A percentile compares a stretch with the other conserved stretches of the same genome.
Evolutionary conservation across 2,888 invertebrate genomes (phyloP).

Genomic region (Temnothorax unifasciatus): DNA sequence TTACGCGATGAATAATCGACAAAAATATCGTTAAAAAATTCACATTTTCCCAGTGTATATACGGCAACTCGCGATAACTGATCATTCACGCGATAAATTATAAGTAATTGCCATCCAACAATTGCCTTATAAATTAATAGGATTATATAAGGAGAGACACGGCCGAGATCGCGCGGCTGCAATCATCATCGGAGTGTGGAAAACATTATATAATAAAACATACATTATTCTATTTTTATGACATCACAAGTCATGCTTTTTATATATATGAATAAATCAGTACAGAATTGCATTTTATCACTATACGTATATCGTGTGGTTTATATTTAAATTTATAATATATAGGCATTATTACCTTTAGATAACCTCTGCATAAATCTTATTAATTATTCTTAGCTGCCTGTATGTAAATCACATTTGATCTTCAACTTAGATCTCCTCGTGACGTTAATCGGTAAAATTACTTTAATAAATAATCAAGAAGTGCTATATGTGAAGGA

Average conservation of each 20-base stretch:
- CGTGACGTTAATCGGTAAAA: background rate
- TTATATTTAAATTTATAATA: slow-evolving; percentile 5
- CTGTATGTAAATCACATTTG: background rate
- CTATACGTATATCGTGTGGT: background rate
- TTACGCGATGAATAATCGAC: slow-evolving; percentile 17
- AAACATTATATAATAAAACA: slow-evolving; percentile 25
- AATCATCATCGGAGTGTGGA: background rate
- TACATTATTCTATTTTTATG: slow-evolving; percentile 21
- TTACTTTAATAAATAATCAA: background rate
- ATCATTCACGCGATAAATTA: slow-evolving; percentile 16
- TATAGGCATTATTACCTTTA: background rate
- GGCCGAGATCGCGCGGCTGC: background rate
- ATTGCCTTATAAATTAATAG: slow-evolving; percentile 29
- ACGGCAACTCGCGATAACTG: background rate
- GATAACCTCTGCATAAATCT: background rate
- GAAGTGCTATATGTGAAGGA: background rate
- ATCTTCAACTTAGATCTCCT: background rate
- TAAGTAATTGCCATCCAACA: slow-evolving; percentile 26
- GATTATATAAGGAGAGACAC: slow-evolving; percentile 39
- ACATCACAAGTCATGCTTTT: background rate
- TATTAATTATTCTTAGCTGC: background rate
- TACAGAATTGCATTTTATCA: background rate
- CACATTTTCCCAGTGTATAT: background rate
- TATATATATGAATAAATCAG: background rate
- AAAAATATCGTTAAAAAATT: slow-evolving; percentile 8